Evolutionary conservation across 2,113 vertebrate genomes (phyloP), one percentile per base, ranked within the genome.

Genomic region (Colinus virginianus): DNA sequence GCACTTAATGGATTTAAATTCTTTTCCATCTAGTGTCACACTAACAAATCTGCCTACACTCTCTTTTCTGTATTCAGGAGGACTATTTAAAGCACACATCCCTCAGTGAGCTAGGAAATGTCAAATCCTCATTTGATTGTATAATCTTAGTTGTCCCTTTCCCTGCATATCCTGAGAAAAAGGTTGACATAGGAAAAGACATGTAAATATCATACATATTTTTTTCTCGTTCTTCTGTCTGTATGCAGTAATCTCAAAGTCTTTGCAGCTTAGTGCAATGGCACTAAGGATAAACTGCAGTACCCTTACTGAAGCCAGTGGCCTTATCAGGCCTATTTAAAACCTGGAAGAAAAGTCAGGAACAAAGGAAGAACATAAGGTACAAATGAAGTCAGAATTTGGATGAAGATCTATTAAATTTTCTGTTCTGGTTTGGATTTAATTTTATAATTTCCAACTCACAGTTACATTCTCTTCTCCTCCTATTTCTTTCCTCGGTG

Each of bases 401-500:
- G 51, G 46, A 69, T 53, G 34, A 64, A 81, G 40, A 34, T 76
- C n/a, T 75, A n/a, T 78, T 85, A 87, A 43, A 15, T 58, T 64
- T 58, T 66, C 53, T 84, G 86, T 55, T 62, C 32, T 71, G 51
- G 8, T 68, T 77, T 87, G 26, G 78, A 81, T 94, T 87, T 78
- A 3, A 76, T 74, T 87, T 88, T 70, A 38, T 53, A 45, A 78
- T 87, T 90, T 93, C 36, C 53, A 88, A n/a, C 19, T 68, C 26
- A 43, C 18, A 51, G 30, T 62, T 77, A 53, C 42, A 63, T 49
- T 84, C 45, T 70, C 55, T 62, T 12, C 75, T 71, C 74, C 64
- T 58, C 23, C 69, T 81, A 38, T 51, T 88, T 85, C 70, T 85
- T 28, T 70, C 38, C 49, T 58, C 55, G 63, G 19, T 59, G 42